A percentile compares a stretch with the other conserved stretches of the same genome.
Conservation (phyloP, 2,113 vertebrate species). For the Mystacornis crossleyi region DNA sequence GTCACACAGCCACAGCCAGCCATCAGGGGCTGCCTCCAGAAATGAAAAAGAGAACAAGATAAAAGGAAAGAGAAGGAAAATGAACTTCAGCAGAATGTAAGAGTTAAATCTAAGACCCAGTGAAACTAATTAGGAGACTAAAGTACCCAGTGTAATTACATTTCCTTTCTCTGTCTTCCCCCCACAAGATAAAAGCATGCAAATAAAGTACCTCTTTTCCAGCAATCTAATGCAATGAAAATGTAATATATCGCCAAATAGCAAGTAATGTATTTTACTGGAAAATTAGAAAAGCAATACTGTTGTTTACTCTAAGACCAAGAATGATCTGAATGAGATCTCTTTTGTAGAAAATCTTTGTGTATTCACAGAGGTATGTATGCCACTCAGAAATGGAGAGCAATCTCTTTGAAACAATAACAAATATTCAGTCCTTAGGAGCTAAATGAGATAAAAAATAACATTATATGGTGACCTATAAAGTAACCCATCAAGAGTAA, state of each 20-base stretch:
- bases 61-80: neutral
- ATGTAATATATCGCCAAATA: neutral
- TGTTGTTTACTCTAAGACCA: neutral
- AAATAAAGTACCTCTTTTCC: neutral
- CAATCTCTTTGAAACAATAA: neutral
- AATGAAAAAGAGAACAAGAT: neutral
- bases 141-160: neutral
- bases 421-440: neutral
- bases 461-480: neutral
- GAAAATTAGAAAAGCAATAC: neutral
- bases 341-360: neutral
- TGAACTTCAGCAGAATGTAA: neutral
- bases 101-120: constrained; percentile 20
- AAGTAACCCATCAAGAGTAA: neutral
- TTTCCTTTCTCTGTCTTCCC: neutral
- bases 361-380: neutral
- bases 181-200: neutral
- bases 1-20: neutral
- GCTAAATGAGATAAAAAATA: neutral
- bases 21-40: neutral
- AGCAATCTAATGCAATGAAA: neutral
- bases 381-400: neutral
- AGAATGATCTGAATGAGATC: neutral
- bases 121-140: neutral
- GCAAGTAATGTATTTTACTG: neutral